phyloP scores from a whole-genome alignment of 2,888 invertebrate species.

The Cephus rjabovi region DNA sequence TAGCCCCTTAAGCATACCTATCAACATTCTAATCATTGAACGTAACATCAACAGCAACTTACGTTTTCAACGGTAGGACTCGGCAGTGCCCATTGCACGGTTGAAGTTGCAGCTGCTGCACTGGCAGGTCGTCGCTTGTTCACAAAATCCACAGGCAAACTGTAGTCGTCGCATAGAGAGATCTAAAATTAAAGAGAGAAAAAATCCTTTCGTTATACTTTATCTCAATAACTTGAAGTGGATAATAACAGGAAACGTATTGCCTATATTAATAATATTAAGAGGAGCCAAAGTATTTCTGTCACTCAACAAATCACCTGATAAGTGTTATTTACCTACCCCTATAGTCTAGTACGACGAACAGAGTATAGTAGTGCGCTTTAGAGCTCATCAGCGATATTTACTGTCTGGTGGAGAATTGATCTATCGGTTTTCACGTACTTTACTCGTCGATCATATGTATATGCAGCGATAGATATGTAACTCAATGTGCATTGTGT shows the following conservation, averaged over 20 bases:
- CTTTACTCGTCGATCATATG: constrained; percentile 15
- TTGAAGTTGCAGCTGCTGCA: constrained; percentile 68
- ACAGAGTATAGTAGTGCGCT: constrained; percentile 14
- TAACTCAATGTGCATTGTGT: neutral
- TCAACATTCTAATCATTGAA: neutral
- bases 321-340: constrained; percentile 34
- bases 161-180: constrained; percentile 88
- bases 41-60: constrained; percentile 39
- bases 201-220: neutral
- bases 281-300: constrained; percentile 30
- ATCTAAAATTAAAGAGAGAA: constrained; percentile 72
- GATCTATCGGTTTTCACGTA: constrained; percentile 43
- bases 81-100: constrained; percentile 73
- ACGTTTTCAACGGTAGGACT: constrained; percentile 70
- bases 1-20: neutral
- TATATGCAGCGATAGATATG: neutral
- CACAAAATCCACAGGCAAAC: constrained; percentile 86
- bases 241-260: neutral
- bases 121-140: constrained; percentile 76
- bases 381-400: constrained; percentile 56
- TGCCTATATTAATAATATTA: neutral
- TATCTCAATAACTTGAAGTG: neutral
- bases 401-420: constrained; percentile 53
- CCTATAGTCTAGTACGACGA: constrained; percentile 29
- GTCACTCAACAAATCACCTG: constrained; percentile 46